Conservation (phyloP, 2,888 invertebrate genomes). For the Nemotelus pantherinus region DNA sequence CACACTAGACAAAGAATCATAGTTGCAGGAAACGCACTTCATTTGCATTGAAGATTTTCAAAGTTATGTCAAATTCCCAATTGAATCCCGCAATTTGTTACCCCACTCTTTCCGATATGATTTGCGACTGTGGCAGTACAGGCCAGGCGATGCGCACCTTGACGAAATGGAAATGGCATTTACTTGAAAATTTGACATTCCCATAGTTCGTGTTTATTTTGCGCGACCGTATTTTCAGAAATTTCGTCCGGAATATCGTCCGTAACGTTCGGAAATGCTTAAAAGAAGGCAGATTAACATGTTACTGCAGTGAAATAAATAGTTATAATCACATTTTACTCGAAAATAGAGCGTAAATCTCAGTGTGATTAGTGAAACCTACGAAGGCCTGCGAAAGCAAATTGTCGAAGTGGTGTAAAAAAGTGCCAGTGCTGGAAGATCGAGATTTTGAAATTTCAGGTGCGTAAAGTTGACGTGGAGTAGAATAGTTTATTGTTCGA, state of each 20-base stretch:
- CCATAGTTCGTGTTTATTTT: slow-evolving; percentile 47
- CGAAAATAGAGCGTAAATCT: slow-evolving; percentile 1
- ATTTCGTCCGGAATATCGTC: slow-evolving; percentile 42
- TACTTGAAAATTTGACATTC: slow-evolving; percentile 48
- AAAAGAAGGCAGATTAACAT: slow-evolving; percentile 37
- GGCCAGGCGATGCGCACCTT: slow-evolving; percentile 33
- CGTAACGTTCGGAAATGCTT: slow-evolving; percentile 43
- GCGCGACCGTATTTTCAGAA: slow-evolving; percentile 43
- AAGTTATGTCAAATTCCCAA: too few relatives aligned
- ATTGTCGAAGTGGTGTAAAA: slow-evolving; percentile 9
- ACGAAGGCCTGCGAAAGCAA: background rate
- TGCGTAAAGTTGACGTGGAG: slow-evolving; percentile 23
- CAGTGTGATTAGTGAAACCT: slow-evolving; percentile 29
- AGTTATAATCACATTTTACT: slow-evolving; percentile 1
- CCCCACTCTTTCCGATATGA: too few relatives aligned
- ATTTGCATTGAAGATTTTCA: too few relatives aligned
- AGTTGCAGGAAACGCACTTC: too few relatives aligned
- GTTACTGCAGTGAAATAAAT: slow-evolving; percentile 34
- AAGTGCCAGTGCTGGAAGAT: slow-evolving; percentile 19
- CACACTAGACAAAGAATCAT: too few relatives aligned
- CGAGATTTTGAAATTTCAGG: slow-evolving; percentile 19
- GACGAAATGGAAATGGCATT: slow-evolving; percentile 46
- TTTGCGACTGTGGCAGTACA: slow-evolving; percentile 8
- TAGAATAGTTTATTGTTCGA: background rate
- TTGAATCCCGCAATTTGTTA: too few relatives aligned